Base-by-base conservation (phyloP, 2,113 vertebrate genomes). In the Rhinolophus sinicus region DNA sequence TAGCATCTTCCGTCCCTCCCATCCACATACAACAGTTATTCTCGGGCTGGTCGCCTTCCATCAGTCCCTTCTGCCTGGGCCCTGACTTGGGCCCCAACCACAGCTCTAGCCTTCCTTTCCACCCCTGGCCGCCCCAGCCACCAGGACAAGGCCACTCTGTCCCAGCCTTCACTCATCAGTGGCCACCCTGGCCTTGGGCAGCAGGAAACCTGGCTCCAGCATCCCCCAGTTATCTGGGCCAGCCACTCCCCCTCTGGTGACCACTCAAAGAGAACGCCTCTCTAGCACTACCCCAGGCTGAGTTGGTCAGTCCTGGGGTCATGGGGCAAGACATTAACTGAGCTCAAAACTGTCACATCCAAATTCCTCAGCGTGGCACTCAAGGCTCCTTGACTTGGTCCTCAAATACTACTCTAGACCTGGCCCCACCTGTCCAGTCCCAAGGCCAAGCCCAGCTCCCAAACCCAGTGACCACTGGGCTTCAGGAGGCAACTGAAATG, bases 21-120 rank as follows among this genome's bases (percentile, higher is more conserved):
- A 3, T 19, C 33, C 52, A 4, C 6, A 0, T 12, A 16, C 10
- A 7, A 18, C 38, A 33, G 24, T 33, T 3, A 0, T 24, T 24
- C 93, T 65, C 2, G 0, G 38, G 50, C 18, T 8, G 4, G 11
- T 24, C 8, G 21, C 87, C 38, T 64, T 16, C 65, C 54, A 16
- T 56, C 33, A 33, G 54, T 13, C 56, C 65, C 52, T 33, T 72
- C 12, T 69, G 38, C 70, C 88, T n/a, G 28, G 9, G 52, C 70
- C n/a, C 56, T 84, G 40, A 77, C 18, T 7, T 11, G 24, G 52
- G 56, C 44, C 52, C n/a, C 58, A 13, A 54, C 40, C 76, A 40
- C 26, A 78, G 38, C 33, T 6, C 78, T 69, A 35, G 64, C 35
- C 28, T 40, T 54, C 72, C 26, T 16, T 14, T 58, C 40, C 28